Percentiles rank a stretch among this genome's conserved stretches.
phyloP scores from a whole-genome alignment of 2,797 vertebrate species.

The Rhabdomys pumilio region DNA sequence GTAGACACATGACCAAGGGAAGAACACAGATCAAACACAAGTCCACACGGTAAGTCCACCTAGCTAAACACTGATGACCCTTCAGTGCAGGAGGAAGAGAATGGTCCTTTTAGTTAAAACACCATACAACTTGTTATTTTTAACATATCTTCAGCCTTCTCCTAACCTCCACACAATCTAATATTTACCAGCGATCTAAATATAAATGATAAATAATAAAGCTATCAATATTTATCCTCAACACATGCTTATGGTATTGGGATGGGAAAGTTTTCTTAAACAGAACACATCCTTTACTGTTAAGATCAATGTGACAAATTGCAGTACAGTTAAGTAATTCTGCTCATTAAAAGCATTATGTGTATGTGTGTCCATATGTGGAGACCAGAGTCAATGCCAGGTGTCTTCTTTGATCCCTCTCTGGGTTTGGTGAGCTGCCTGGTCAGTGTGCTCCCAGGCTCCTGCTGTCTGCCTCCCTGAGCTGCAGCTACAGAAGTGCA shows the following conservation, averaged over 20 bases:
- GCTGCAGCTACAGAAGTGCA: not conserved
- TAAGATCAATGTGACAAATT: constrained; percentile 29
- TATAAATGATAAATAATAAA: constrained; percentile 57
- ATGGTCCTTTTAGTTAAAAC: not conserved
- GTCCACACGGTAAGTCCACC: not conserved
- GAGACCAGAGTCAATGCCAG: not conserved
- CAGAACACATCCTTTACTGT: not conserved
- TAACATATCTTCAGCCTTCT: not conserved
- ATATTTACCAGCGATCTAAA: not conserved
- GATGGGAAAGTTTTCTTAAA: not conserved
- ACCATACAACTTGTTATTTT: not conserved
- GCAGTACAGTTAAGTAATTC: constrained; percentile 15
- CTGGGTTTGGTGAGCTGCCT: not conserved
- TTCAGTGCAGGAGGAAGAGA: not conserved
- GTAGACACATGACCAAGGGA: not conserved
- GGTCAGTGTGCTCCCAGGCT: too few relatives aligned
- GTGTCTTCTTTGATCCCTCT: not conserved
- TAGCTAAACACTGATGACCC: not conserved
- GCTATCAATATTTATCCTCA: not conserved
- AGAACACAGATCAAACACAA: not conserved
- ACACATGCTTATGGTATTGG: constrained; percentile 7
- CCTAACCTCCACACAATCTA: not conserved
- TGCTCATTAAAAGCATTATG: constrained; percentile 1
- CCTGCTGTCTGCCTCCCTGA: not conserved
- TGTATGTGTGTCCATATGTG: not conserved